A percentile compares a stretch with the other conserved stretches of the same genome.
Evolutionary conservation across 2,888 invertebrate genomes (phyloP).

Genomic region (Eremobia ochroleuca): DNA sequence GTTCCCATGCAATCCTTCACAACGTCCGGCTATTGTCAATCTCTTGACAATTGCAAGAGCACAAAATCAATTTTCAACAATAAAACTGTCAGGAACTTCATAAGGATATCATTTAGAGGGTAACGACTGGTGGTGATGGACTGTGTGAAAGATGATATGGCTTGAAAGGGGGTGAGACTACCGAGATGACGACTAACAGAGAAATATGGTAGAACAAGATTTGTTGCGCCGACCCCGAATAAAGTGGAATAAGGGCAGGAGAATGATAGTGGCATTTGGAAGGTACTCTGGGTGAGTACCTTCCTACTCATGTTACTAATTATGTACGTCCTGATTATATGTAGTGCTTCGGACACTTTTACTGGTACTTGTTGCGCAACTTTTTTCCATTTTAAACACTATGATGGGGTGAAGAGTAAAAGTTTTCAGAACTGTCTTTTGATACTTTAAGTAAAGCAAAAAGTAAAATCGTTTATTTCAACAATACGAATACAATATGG

Average conservation of each 20-base stretch:
- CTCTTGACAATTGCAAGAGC: conserved; percentile 9
- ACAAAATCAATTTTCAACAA: conserved; percentile 27
- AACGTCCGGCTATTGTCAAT: conserved; percentile 36
- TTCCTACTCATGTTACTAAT: not conserved
- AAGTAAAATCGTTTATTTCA: not conserved
- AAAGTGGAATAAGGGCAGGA: not conserved
- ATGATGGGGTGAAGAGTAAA: not conserved
- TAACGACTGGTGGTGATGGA: not conserved
- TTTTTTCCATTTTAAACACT: not conserved
- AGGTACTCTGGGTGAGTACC: not conserved
- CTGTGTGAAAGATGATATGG: not conserved
- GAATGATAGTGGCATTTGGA: not conserved
- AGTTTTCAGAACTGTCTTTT: not conserved
- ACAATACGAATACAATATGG: not conserved
- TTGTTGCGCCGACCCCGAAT: not conserved
- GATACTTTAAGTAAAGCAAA: not conserved
- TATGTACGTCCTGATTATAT: not conserved
- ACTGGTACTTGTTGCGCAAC: not conserved
- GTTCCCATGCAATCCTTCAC: conserved; percentile 18
- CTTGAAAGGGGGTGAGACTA: not conserved
- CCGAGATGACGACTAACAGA: not conserved
- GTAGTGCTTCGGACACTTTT: not conserved
- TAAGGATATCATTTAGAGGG: not conserved
- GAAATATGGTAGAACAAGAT: not conserved
- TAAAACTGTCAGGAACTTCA: not conserved